Evolutionary conservation across 2,888 invertebrate genomes (phyloP).

Genomic region (Iphiclides podalirius): DNA sequence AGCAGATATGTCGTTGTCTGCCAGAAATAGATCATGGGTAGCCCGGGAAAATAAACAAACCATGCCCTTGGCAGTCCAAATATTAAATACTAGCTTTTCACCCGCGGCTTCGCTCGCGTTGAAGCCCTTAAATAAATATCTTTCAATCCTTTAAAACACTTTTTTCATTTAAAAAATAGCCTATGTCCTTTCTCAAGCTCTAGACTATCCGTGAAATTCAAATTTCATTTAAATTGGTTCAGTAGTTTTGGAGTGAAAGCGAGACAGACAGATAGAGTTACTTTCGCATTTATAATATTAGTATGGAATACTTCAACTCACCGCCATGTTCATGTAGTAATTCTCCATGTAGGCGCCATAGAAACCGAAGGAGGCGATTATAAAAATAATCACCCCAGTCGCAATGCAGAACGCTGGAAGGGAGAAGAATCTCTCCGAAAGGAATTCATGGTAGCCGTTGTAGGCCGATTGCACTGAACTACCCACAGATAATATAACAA

Average conservation of each 20-base stretch:
- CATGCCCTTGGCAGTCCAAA: not conserved
- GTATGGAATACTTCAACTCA: conserved; percentile 74
- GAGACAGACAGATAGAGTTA: no score
- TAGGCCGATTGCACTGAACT: conserved; percentile 84
- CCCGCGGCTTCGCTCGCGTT: no score
- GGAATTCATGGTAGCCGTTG: conserved; percentile 83
- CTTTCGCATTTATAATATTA: no score
- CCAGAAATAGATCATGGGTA: conserved; percentile 28
- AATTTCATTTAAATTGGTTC: no score
- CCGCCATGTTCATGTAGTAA: conserved; percentile 88
- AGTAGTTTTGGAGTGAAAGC: no score
- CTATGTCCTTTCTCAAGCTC: no score
- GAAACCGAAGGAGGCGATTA: conserved; percentile 92
- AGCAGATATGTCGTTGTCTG: conserved; percentile 20
- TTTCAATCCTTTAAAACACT: no score
- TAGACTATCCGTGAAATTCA: no score
- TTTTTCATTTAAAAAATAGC: no score
- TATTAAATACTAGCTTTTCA: not conserved
- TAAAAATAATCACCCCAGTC: conserved; percentile 85
- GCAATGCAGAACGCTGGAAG: conserved; percentile 86
- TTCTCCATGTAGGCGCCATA: conserved; percentile 93
- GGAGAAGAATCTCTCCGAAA: conserved; percentile 85
- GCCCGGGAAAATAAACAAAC: conserved; percentile 22
- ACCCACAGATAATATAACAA: conserved; percentile 87
- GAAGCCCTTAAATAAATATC: no score